Percentiles rank a stretch among this genome's conserved stretches.
These are phyloP conservation scores for Diachrysia chrysitis DNA, from an alignment of 2,888 invertebrate genomes.

Conservation along the genomic window DNA sequence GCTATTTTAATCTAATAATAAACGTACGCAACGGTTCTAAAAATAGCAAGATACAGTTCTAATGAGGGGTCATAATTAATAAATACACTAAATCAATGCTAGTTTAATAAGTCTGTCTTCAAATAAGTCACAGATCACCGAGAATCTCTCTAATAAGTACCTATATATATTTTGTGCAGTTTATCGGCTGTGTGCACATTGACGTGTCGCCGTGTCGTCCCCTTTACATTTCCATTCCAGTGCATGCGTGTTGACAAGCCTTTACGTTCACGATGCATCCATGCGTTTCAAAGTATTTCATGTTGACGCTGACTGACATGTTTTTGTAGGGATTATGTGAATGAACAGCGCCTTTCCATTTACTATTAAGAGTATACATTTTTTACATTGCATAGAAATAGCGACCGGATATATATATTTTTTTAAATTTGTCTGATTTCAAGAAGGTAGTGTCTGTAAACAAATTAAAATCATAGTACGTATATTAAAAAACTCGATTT, in stretches of 20 bases:
- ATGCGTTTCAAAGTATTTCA: slow-evolving; percentile 36
- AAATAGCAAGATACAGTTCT: slow-evolving; percentile 20
- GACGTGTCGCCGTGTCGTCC: slow-evolving; percentile 9
- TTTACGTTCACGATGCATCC: slow-evolving; percentile 35
- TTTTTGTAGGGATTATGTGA: slow-evolving; percentile 20
- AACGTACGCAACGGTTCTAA: slow-evolving; percentile 16
- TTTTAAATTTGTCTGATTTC: too few relatives aligned
- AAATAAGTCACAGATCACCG: too few relatives aligned
- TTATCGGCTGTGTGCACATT: slow-evolving; percentile 1
- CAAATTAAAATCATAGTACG: too few relatives aligned
- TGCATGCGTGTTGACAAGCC: slow-evolving; percentile 26
- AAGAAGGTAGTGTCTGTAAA: too few relatives aligned
- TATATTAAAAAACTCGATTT: slow-evolving; percentile 17
- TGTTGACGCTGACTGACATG: slow-evolving; percentile 9
- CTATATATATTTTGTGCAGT: slow-evolving; percentile 4
- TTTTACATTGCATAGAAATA: neutral
- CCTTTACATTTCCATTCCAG: slow-evolving; percentile 46
- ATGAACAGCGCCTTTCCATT: neutral
- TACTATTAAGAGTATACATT: neutral
- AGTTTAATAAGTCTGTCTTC: slow-evolving; percentile 9
- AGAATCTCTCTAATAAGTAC: too few relatives aligned
- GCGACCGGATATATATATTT: neutral
- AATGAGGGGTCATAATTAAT: slow-evolving; percentile 36
- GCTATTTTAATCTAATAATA: slow-evolving; percentile 28
- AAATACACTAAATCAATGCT: slow-evolving; percentile 32